Base-by-base conservation (phyloP, 2,797 vertebrate species). In the Gastrophryne carolinensis region DNA sequence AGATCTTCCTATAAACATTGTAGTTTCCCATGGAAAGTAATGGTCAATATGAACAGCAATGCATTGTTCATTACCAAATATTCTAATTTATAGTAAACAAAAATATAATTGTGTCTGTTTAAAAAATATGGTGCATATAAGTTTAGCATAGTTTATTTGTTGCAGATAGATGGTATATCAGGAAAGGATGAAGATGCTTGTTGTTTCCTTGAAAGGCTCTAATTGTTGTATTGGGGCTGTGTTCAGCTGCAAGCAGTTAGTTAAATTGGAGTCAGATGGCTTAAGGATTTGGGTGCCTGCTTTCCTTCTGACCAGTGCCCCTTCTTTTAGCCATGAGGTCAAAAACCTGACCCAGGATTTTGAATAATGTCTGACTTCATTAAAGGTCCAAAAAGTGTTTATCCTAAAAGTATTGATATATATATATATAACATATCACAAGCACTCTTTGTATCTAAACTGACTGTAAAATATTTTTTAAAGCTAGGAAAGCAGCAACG, bases 221-320 rank as follows among this genome's bases (percentile, higher is more conserved):
- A 68, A 75, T 75, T 75, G 61, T 65, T 56, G 63, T 60, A 52
- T 68, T 68, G 27, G 17, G 44, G 24, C 64, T 68, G 61, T 68
- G 61, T 75, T 75, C 73, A 75, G 21, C 73, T 75, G 73, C 44
- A 75, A 75, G 61, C 29, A 24, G 64, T 75, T 75, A 75, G 30
- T 11, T 61, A 75, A 75, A 75, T 75, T 75, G 73, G 56, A 75
- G 11, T 68, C 73, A 75, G 41, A 63, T 75, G 64, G 27, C 32
- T n/a, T n/a, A 66, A 39, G 15, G 44, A 47, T 61, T 75, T 13
- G 24, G 17, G 26, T 32, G 44, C 30, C 63, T 11, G 27, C 39
- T 61, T 68, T 41, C 54, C n/a, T 68, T 65, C 37, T 56, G 56
- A 60, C 64, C 73, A 68, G 57, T 75, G 27, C 54, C 56, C 24